Conservation (phyloP, 2,888 invertebrate genomes). For the Cryptocephalus primarius region DNA sequence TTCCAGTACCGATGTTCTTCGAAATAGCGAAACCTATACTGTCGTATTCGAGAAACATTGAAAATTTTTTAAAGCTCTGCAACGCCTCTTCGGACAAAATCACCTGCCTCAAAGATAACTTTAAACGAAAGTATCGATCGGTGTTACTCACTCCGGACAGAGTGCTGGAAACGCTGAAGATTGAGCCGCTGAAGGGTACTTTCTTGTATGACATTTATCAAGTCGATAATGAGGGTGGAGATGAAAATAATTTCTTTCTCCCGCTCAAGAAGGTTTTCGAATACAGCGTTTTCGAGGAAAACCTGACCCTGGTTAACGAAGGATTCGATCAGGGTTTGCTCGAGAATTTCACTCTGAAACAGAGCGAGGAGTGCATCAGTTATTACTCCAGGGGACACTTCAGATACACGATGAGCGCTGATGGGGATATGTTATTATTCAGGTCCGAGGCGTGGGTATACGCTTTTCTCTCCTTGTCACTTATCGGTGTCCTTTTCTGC, state of each 20-base stretch:
- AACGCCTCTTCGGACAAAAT: constrained; percentile 26
- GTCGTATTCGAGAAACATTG: constrained; percentile 19
- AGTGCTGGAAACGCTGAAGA: constrained; percentile 23
- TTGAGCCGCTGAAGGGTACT: constrained; percentile 25
- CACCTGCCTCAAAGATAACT: constrained; percentile 23
- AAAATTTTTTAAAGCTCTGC: constrained; percentile 22
- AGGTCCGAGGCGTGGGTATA: constrained; percentile 45
- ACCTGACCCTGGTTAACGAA: constrained; percentile 21
- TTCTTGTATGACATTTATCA: constrained; percentile 30
- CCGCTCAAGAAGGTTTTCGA: constrained; percentile 23
- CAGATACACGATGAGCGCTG: constrained; percentile 2
- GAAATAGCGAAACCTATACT: constrained; percentile 30
- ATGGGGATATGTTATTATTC: constrained; percentile 10
- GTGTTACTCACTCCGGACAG: constrained; percentile 6
- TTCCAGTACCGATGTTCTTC: constrained; percentile 29
- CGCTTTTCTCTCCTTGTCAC: constrained; percentile 53
- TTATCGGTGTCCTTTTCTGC: constrained; percentile 52
- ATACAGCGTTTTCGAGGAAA: constrained; percentile 29
- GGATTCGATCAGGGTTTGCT: constrained; percentile 9
- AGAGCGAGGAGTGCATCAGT: constrained; percentile 6
- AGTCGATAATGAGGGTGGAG: constrained; percentile 13
- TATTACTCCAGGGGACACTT: constrained; percentile 6
- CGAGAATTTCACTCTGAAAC: constrained; percentile 2
- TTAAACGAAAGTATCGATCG: constrained; percentile 4
- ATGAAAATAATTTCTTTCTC: constrained; percentile 17